These are phyloP conservation scores for Nothura maculosa DNA, from an alignment of 2,797 vertebrate species.

Conservation along the genomic window DNA sequence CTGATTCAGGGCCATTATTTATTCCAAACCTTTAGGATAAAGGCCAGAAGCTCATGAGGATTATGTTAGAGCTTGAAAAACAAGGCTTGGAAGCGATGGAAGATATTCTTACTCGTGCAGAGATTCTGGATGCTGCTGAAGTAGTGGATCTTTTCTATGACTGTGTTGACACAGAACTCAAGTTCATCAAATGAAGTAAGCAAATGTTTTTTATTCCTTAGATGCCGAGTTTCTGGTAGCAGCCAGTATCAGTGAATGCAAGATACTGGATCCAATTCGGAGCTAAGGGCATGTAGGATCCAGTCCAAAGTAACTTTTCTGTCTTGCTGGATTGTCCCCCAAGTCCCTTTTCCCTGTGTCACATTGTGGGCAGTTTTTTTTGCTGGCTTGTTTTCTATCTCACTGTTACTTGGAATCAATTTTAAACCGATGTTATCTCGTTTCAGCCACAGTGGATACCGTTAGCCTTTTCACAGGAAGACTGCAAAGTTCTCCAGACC, in stretches of 20 bases:
- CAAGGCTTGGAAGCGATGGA: constrained; percentile 88
- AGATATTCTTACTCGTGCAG: constrained; percentile 79
- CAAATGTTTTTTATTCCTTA: constrained; percentile 34
- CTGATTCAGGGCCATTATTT: neutral
- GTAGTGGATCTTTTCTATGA: constrained; percentile 88
- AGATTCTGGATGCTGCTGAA: constrained; percentile 80
- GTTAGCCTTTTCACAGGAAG: constrained; percentile 66
- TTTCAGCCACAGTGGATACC: constrained; percentile 73
- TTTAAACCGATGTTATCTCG: constrained; percentile 65
- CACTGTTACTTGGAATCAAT: constrained; percentile 33
- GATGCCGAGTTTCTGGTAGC: constrained; percentile 37
- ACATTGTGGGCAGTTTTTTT: neutral
- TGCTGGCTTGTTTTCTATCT: neutral
- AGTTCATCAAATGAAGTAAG: constrained; percentile 88
- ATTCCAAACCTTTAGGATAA: constrained; percentile 74
- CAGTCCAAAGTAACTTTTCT: neutral
- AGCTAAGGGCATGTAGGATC: constrained; percentile 3
- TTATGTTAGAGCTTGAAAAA: constrained; percentile 85
- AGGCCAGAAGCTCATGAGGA: constrained; percentile 80
- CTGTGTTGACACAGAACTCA: constrained; percentile 88
- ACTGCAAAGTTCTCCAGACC: constrained; percentile 33
- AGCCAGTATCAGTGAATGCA: neutral
- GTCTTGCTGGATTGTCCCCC: neutral
- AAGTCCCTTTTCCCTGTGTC: constrained; percentile 3
- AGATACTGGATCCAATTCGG: neutral